Percentiles rank a stretch among this genome's conserved stretches.
Evolutionary conservation across 37 sponge, comb jelly and placozoan genomes (phyloP).

Genomic region (Corticium candelabrum): DNA sequence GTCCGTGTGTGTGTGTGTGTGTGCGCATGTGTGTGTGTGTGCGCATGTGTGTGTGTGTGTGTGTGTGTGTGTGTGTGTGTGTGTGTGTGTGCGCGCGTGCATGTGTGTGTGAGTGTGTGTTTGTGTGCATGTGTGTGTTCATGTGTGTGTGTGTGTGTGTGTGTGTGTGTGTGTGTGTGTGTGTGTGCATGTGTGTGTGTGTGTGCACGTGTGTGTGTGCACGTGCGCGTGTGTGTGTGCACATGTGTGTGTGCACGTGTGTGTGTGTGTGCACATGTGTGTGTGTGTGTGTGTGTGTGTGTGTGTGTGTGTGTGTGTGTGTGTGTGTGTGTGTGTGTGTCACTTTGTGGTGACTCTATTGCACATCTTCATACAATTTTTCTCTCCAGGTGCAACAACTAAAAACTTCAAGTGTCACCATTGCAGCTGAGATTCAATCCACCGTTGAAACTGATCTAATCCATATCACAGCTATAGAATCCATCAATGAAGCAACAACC

Average conservation of each 20-base stretch:
- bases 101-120: too few species aligned
- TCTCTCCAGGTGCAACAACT: not conserved
- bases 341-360: too few species aligned
- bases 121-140: slow-evolving; percentile 22
- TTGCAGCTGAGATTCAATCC: slow-evolving; percentile 2
- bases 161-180: slow-evolving; percentile 48
- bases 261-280: slow-evolving; percentile 1
- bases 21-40: too few species aligned
- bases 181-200: slow-evolving; percentile 37
- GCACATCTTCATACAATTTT: too few species aligned
- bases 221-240: slow-evolving; percentile 23
- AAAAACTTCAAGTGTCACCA: not conserved
- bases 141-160: slow-evolving; percentile 29
- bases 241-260: not conserved
- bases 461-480: too few species aligned
- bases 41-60: slow-evolving; percentile 26
- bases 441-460: too few species aligned
- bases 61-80: slow-evolving; percentile 44
- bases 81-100: slow-evolving; percentile 40
- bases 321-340: slow-evolving; percentile 19
- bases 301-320: slow-evolving; percentile 23
- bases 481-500: too few species aligned
- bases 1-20: slow-evolving; percentile 28
- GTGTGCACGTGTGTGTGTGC: slow-evolving; percentile 27
- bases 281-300: slow-evolving; percentile 29